These are phyloP conservation scores for Anaspis maculata DNA, from an alignment of 2,888 invertebrate genomes.

Conservation along the genomic window DNA sequence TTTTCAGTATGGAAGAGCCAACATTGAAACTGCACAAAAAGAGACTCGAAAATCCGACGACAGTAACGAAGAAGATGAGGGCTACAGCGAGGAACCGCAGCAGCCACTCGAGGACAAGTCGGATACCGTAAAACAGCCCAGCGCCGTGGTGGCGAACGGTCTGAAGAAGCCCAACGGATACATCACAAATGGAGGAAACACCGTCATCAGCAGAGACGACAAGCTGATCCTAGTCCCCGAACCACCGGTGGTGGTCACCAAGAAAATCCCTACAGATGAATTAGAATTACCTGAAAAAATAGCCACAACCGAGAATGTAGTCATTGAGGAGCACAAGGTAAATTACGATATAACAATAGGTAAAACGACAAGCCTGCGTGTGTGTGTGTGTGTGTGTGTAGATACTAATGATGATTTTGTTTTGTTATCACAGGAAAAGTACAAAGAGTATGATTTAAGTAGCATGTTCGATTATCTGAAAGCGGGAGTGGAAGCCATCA, in stretches of 20 bases:
- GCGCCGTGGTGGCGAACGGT: slow-evolving; percentile 12
- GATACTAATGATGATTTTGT: too few relatives aligned
- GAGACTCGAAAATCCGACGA: slow-evolving; percentile 46
- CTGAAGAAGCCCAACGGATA: slow-evolving; percentile 21
- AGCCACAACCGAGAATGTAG: not conserved
- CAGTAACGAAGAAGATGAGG: slow-evolving; percentile 44
- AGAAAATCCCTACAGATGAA: not conserved
- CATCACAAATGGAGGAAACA: slow-evolving; percentile 47
- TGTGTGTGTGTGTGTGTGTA: too few relatives aligned
- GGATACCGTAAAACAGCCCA: slow-evolving; percentile 5
- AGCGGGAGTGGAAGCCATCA: slow-evolving; percentile 92
- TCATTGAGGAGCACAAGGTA: not conserved
- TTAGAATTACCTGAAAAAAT: too few relatives aligned
- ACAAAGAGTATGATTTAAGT: slow-evolving; percentile 66
- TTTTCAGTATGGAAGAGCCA: slow-evolving; percentile 70
- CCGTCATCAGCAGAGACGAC: slow-evolving; percentile 66
- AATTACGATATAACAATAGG: not conserved
- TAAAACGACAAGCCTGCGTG: too few relatives aligned
- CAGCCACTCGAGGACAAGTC: not conserved
- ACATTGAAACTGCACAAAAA: slow-evolving; percentile 62
- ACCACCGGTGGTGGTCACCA: slow-evolving; percentile 41
- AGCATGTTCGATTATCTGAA: slow-evolving; percentile 84
- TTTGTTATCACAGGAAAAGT: slow-evolving; percentile 40
- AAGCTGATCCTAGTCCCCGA: slow-evolving; percentile 68
- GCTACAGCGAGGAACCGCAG: slow-evolving; percentile 33